These are phyloP conservation scores for Carcinoscorpius rotundicauda DNA, from an alignment of 1,140 invertebrate species.

Conservation along the genomic window DNA sequence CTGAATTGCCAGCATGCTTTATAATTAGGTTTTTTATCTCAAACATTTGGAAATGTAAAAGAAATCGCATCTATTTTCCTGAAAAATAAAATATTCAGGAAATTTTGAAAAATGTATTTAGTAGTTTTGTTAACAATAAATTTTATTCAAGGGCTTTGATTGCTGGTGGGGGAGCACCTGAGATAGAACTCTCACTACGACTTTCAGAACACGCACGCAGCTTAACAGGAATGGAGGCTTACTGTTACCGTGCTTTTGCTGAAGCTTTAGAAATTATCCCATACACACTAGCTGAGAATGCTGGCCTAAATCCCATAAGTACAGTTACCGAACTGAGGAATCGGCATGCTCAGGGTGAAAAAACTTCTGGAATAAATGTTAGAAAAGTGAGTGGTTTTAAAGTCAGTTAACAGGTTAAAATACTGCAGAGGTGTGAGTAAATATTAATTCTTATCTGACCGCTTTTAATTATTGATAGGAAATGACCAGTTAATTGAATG, in stretches of 20 bases:
- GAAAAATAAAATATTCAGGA: too few relatives aligned
- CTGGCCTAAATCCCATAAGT: slow-evolving; percentile 92
- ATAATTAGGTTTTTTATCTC: too few relatives aligned
- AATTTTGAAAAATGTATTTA: too few relatives aligned
- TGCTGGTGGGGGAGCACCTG: slow-evolving; percentile 92
- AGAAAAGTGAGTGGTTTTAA: slow-evolving; percentile 43
- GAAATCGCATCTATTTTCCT: too few relatives aligned
- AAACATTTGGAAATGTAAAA: too few relatives aligned
- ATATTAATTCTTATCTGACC: too few relatives aligned
- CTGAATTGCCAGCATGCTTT: too few relatives aligned
- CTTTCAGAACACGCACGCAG: slow-evolving; percentile 70
- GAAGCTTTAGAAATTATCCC: slow-evolving; percentile 95
- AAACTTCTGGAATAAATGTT: slow-evolving; percentile 88
- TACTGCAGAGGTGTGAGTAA: too few relatives aligned
- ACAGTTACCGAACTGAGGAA: slow-evolving; percentile 96
- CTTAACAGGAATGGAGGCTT: slow-evolving; percentile 81
- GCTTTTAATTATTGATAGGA: too few relatives aligned
- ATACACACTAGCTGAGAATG: slow-evolving; percentile 97
- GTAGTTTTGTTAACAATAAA: slow-evolving; percentile 1
- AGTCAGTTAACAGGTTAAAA: too few relatives aligned
- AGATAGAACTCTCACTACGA: slow-evolving; percentile 81
- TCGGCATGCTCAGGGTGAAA: slow-evolving; percentile 72
- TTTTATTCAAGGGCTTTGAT: slow-evolving; percentile 52
- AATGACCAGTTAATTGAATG: too few relatives aligned
- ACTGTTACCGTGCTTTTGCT: slow-evolving; percentile 83